These are phyloP conservation scores for Myotis daubentonii DNA, from an alignment of 2,797 vertebrate species.

Conservation along the genomic window DNA sequence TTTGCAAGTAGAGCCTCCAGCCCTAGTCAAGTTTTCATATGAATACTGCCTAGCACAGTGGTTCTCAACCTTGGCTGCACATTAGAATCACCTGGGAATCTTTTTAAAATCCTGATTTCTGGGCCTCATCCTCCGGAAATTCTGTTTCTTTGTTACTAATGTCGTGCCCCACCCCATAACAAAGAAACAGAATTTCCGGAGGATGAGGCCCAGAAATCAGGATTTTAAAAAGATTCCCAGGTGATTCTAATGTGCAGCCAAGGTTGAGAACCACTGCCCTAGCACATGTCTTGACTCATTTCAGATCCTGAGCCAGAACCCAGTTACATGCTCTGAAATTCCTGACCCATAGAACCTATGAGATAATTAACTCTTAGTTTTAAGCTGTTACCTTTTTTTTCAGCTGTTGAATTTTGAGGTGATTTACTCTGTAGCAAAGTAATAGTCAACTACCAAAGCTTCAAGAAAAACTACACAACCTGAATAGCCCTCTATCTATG, in stretches of 20 bases:
- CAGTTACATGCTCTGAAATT: neutral
- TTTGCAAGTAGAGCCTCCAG: neutral
- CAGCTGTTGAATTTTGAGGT: neutral
- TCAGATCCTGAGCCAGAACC: conserved; percentile 13
- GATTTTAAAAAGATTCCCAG: no score
- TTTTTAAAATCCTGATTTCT: no score
- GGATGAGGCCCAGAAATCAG: no score
- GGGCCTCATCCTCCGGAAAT: no score
- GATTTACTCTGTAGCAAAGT: neutral
- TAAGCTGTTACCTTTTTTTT: neutral
- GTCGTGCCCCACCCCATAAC: no score
- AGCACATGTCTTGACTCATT: neutral
- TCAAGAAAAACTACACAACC: neutral
- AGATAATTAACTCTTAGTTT: neutral
- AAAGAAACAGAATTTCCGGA: no score
- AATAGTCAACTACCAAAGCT: neutral
- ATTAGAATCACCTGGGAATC: no score
- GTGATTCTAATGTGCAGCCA: no score
- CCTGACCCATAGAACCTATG: neutral
- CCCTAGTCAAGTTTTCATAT: neutral
- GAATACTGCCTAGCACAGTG: neutral
- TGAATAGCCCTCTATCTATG: neutral
- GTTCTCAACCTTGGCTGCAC: no score
- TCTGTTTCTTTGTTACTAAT: no score
- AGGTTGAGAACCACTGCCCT: no score